Evolutionary conservation across 2,888 invertebrate species (phyloP), one percentile per base, ranked within the genome.

Genomic region (Listrodromus nycthemerus): DNA sequence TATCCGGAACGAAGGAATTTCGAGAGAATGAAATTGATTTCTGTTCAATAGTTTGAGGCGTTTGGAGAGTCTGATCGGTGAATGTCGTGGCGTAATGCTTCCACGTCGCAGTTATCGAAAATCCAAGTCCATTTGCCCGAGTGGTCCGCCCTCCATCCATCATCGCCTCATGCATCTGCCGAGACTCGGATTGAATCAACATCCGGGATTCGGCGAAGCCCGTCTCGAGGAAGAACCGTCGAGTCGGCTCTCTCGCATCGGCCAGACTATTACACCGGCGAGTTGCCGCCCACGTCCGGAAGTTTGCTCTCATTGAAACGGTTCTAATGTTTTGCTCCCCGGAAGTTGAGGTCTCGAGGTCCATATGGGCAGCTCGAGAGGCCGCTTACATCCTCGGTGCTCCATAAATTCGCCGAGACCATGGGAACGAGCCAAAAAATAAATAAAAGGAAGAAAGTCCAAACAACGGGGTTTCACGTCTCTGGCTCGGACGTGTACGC

Each of bases 121-220:
- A 48, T 41, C 83, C 75, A 76, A 73, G 50, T 52, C 65, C 75
- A 65, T 83, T 77, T 65, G 75, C 58, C 6, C 19, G 45, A 45
- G 50, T 67, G 33, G 67, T 75, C 41, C 50, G 33, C 61, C 65
- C 45, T 66, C 45, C 63, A 52, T 63, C 69, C 48, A 73, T 73
- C 80, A 69, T 77, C 30, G 2, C 50, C n/a, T 37, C 24, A 58
- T 45, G 41, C 41, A 45, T 41, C 27, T 45, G 45, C 27, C 1
- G 24, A 50, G 65, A 75, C 65, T 67, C 52, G 70, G 77, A 76
- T 73, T 50, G 75, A 71, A 83, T 83, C 80, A 80, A 80, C 83
- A 83, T 77, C 73, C 77, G 52, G 66, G 80, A 30, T 61, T 61
- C 61, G 24, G 10, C 24, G 55, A 21, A 13, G 13, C 55, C 55